These are phyloP conservation scores for Pseudocheirus occidentalis DNA, from an alignment of 2,797 vertebrate genomes.

Conservation along the genomic window DNA sequence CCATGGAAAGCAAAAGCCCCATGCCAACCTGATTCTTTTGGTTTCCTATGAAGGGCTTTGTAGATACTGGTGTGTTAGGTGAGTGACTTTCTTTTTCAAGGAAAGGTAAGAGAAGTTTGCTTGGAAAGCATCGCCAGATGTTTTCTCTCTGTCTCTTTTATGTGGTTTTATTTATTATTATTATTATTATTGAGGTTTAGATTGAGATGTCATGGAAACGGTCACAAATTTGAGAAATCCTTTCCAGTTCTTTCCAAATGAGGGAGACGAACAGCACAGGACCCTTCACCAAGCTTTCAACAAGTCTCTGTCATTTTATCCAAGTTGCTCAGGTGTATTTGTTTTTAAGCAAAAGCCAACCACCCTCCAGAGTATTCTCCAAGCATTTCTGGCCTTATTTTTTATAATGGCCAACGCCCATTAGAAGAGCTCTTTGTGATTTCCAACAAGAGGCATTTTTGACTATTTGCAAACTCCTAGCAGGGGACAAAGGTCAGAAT, in stretches of 20 bases:
- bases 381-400: not conserved
- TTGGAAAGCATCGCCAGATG: not conserved
- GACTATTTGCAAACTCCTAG: conserved; percentile 6
- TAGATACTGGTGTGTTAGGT: not conserved
- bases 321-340: not conserved
- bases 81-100: not conserved
- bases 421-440: not conserved
- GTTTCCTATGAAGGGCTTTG: not conserved
- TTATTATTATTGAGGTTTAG: not conserved
- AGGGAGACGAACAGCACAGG: not conserved
- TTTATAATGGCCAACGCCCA: conserved; percentile 18
- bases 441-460: not conserved
- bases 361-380: not conserved
- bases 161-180: not conserved
- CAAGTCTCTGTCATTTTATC: not conserved
- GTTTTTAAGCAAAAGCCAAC: not conserved
- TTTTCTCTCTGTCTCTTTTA: not conserved
- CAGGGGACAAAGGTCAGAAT: not conserved
- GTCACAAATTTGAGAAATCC: not conserved
- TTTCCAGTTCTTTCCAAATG: not conserved
- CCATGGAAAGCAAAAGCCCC: not conserved
- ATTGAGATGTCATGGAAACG: not conserved
- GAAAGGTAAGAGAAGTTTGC: not conserved
- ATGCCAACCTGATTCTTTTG: not conserved
- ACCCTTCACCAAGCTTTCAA: not conserved